These are phyloP conservation scores for Mus spicilegus DNA, from an alignment of 2,113 vertebrate genomes.

Conservation along the genomic window DNA sequence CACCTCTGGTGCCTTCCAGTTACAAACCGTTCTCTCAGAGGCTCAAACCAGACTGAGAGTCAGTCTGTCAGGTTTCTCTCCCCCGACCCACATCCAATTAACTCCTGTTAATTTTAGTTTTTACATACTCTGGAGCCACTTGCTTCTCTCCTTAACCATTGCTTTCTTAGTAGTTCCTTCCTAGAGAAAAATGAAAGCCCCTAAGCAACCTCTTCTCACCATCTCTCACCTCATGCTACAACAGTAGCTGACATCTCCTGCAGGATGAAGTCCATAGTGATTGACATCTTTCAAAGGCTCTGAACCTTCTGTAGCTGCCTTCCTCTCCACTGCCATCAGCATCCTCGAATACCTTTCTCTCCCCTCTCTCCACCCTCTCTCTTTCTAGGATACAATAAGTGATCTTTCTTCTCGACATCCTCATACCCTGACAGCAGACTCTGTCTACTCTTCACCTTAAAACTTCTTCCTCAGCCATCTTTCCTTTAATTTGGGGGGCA, in stretches of 20 bases:
- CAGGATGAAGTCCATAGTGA: background rate
- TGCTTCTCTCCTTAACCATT: background rate
- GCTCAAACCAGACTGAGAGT: background rate
- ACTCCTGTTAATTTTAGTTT: background rate
- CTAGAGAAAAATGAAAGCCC: background rate
- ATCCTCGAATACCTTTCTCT: background rate
- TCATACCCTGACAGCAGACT: background rate
- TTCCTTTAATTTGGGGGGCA: background rate
- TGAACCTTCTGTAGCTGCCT: background rate
- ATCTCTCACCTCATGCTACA: background rate
- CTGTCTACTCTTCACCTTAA: background rate
- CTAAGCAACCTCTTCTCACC: background rate
- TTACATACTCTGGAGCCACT: background rate
- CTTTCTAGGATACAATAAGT: no score
- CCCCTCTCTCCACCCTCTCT: background rate
- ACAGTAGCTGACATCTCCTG: background rate
- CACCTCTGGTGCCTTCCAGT: background rate
- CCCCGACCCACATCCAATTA: background rate
- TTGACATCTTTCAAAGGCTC: background rate
- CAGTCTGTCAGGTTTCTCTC: background rate
- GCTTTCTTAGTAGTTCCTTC: background rate
- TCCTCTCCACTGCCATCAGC: background rate
- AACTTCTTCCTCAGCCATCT: background rate
- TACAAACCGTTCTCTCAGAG: background rate
- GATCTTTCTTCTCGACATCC: background rate